Evolutionary conservation across 2,113 vertebrate genomes (phyloP), one percentile per base, ranked within the genome.

Genomic region (Prietella phreatophila): DNA sequence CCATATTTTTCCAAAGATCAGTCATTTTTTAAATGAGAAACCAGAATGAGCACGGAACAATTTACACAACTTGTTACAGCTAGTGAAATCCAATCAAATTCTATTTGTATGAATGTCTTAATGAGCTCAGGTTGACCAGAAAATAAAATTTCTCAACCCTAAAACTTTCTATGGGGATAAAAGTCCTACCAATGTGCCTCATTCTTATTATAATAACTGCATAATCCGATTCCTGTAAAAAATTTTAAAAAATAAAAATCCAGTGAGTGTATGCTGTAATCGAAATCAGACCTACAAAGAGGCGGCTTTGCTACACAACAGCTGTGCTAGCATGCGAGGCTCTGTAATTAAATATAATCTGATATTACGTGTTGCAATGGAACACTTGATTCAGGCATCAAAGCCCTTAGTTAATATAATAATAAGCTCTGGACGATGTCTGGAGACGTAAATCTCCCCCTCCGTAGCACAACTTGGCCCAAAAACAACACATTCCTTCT

Each of bases 401-500:
- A 91, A 90, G 86, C n/a, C 78, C 27, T 69, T 39, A 82, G 88
- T 87, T 89, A 85, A 84, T 86, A 90, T 60, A 90, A 88, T 80
- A 79, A 22, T 69, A 27, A 83, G 92, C 90, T 87, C 84, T 88
- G 82, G 91, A 89, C 91, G 30, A 86, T 33, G 89, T 92, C 94
- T 93, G 85, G 58, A 91, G 87, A 89, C 92, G 87, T 91, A 89
- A 91, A 88, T 92, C 90, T 91, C 89, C 86, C 90, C 87, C 86
- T 86, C 65, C 5, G 0, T 90, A 82, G 80, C 90, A 69, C 86
- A 87, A 60, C 89, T 60, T 84, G 82, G 84, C 90, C 91, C 93
- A 93, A 93, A 92, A 93, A 93, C 91, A 94, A 93, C 92, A 11
- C 92, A 92, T 93, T 94, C 93, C 92, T 93, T 91, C 39, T 92